Evolutionary conservation across 2,113 vertebrate genomes (phyloP), one percentile per base, ranked within the genome.

Genomic region (Silurus glanis): DNA sequence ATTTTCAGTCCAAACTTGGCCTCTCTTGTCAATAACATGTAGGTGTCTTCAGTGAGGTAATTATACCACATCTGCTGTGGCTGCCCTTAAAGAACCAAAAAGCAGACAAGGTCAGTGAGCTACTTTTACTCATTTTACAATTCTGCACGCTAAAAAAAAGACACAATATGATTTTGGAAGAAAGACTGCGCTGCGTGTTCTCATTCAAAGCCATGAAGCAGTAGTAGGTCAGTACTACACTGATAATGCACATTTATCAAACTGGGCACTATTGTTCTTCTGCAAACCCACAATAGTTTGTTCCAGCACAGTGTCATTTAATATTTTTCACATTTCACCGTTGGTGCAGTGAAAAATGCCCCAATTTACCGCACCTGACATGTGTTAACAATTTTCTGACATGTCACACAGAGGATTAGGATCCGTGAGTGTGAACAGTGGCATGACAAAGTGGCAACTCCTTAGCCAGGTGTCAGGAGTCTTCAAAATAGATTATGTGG

Each of bases 81-180:
- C 37, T 1, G 75, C 23, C n/a, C 5, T 71, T 67, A 78, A 86
- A 83, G 59, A 86, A 72, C 69, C 84, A 53, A 66, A 37, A 28
- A 67, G 62, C 59, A 59, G 23, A 83, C 28, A 69, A 87, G 86
- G 83, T 85, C 88, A 85, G 23, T 6, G 61, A 66, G 80, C 67
- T 85, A 82, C 66, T 85, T 80, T 82, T 84, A 86, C 55, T 80
- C 64, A 37, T 84, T 78, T 58, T 76, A 82, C 59, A 82, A 61
- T 83, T 74, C 56, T 58, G 9, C 80, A 45, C n/a, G 76, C 76
- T 81, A 23, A 37, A 82, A 85, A 85, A 87, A 69, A 55, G 45
- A 3, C 51, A 51, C 23, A 83, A 51, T 28, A 61, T 7, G 51
- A 58, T 85, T 55, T 53, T 19, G 8, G 5, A 62, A 75, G 61